Evolutionary conservation across 2,797 vertebrate genomes (phyloP), one percentile per base, ranked within the genome.

Genomic region (Alca torda): DNA sequence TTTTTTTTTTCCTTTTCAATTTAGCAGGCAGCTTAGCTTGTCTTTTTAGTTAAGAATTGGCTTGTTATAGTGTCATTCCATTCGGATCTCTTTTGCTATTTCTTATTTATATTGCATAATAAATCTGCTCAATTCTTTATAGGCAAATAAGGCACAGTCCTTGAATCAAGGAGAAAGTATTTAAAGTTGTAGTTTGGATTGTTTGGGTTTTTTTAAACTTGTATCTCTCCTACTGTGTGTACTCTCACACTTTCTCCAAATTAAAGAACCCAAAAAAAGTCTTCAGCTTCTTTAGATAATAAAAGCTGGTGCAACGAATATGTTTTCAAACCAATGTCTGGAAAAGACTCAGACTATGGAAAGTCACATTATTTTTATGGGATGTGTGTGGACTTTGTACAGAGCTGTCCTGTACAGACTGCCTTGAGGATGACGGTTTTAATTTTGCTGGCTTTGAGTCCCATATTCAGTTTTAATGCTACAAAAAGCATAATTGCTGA

Each of bases 41-140:
- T 97, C 96, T 94, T 97, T 97, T 97, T 96, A 96, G 93, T 97
- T 97, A 97, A 97, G 96, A 95, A 94, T 95, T 96, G 96, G 93
- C 87, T 97, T 88, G 96, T 92, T 94, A 82, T 10, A 96, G 90
- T 93, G 92, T 93, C 87, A 25, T 95, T 97, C 87, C 63, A 11
- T 78, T 91, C 57, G 51, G 64, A 96, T 95, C 65, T 72, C 75
- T 59, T 53, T 51, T 65, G 74, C 79, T 76, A 84, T 88, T 95
- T 96, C 75, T 93, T 97, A 91, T 90, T 95, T 95, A 94, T 95
- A 74, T 82, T 86, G 95, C 85, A 74, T 88, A 93, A 96, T 94
- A 97, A 95, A 97, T 96, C 91, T 76, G 67, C 41, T 70, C 45
- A 11, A 0, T 72, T 87, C 86, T 87, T 83, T 10, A 7, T 45